Evolutionary conservation across 2,888 invertebrate genomes (phyloP).

Genomic region (Ichneumoninae sp.): DNA sequence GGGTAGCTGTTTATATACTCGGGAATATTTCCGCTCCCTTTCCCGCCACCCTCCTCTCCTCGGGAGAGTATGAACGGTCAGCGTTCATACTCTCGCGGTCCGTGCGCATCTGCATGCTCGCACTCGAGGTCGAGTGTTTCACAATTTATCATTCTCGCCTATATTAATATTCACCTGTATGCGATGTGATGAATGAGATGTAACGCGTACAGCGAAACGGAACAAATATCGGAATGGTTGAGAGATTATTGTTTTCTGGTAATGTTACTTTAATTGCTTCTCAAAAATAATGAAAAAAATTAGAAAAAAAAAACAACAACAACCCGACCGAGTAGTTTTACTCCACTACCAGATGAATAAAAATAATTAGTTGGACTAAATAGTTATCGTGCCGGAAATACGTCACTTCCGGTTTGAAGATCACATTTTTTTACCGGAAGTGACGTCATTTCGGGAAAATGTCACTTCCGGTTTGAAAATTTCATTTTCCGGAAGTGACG

Average conservation of each 20-base stretch:
- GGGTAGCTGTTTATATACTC: constrained; percentile 26
- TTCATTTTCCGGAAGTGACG: too few species aligned
- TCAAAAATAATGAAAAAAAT: not conserved
- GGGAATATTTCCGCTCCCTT: constrained; percentile 41
- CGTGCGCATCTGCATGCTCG: constrained; percentile 10
- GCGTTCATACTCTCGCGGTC: constrained; percentile 9
- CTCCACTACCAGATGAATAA: not conserved
- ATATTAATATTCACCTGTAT: constrained; percentile 23
- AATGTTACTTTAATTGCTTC: not conserved
- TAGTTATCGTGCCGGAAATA: not conserved
- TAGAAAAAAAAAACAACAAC: too few species aligned
- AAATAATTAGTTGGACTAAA: not conserved
- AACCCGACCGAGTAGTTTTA: not conserved
- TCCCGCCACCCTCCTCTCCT: constrained; percentile 10
- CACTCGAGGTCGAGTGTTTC: constrained; percentile 15
- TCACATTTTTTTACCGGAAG: too few species aligned
- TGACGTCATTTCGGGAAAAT: too few species aligned
- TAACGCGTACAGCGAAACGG: not conserved
- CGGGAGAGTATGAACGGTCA: constrained; percentile 38
- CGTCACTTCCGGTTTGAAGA: not conserved
- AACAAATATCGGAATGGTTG: not conserved
- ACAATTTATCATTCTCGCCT: constrained; percentile 31
- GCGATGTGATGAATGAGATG: not conserved
- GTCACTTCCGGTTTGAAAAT: too few species aligned
- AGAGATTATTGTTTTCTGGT: not conserved